Conservation (phyloP, 2,113 vertebrate species). For the Leucopternis melanops region DNA sequence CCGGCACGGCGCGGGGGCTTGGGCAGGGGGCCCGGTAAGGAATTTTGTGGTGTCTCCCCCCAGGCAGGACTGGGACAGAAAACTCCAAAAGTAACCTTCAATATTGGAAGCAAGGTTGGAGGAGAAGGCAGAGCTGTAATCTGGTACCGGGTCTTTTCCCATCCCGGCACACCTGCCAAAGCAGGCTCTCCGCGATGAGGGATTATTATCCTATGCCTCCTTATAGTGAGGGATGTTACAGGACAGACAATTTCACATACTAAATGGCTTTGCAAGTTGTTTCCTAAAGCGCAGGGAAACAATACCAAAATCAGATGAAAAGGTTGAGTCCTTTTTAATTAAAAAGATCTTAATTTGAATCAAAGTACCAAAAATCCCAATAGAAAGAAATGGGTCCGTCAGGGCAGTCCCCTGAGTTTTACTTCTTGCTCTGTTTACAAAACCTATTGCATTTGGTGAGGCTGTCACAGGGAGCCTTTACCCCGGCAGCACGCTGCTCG, state of each 20-base stretch:
- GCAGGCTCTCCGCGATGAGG: neutral
- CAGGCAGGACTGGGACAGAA: neutral
- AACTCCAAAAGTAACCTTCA: neutral
- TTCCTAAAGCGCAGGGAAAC: neutral
- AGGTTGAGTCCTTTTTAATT: neutral
- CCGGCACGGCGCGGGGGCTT: rapidly evolving
- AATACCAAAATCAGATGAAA: neutral
- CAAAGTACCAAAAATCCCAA: neutral
- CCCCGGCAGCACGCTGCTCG: neutral
- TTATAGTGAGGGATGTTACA: neutral
- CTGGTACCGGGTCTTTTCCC: neutral
- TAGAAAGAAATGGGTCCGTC: neutral
- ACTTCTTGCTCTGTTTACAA: neutral
- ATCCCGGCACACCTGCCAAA: neutral
- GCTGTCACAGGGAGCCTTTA: neutral
- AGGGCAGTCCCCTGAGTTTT: neutral
- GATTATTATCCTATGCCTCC: neutral
- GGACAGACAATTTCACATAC: neutral
- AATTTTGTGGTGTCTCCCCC: neutral
- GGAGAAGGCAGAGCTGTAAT: neutral
- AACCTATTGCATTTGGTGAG: neutral
- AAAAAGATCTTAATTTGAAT: neutral
- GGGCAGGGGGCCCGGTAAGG: rapidly evolving
- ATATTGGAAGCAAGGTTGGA: neutral
- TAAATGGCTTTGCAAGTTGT: neutral